Conservation (phyloP, 2,113 vertebrate species). For the Neolamprologus sp. region DNA sequence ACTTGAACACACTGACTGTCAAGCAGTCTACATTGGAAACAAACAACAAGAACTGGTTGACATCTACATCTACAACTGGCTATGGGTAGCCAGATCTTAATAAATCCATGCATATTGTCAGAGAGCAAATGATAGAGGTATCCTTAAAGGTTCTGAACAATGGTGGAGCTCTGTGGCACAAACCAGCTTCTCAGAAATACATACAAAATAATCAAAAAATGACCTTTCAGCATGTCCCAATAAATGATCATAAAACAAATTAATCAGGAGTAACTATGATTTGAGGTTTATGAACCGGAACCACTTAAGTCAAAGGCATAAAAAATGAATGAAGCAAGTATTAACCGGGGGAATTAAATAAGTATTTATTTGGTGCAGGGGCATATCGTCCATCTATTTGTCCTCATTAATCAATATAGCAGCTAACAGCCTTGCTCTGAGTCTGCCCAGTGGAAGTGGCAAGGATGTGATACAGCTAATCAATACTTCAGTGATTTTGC, state of each 20-base stretch:
- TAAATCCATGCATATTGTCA: background rate
- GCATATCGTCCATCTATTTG: conserved; percentile 6
- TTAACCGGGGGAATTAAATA: background rate
- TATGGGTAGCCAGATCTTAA: background rate
- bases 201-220: background rate
- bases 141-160: background rate
- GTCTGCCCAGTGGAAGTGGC: conserved; percentile 8
- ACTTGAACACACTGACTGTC: background rate
- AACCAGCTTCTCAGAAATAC: background rate
- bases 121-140: background rate
- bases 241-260: background rate
- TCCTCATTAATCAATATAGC: conserved; percentile 38
- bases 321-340: background rate
- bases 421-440: conserved; percentile 26
- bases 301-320: background rate
- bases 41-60: background rate
- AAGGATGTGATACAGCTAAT: conserved; percentile 32
- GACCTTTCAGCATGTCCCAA: background rate
- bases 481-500: conserved; percentile 48
- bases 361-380: background rate
- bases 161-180: background rate
- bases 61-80: background rate
- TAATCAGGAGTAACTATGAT: background rate
- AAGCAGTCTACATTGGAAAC: background rate
- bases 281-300: background rate